phyloP scores from a whole-genome alignment of 2,888 invertebrate genomes.

The Crioceris asparagi region DNA sequence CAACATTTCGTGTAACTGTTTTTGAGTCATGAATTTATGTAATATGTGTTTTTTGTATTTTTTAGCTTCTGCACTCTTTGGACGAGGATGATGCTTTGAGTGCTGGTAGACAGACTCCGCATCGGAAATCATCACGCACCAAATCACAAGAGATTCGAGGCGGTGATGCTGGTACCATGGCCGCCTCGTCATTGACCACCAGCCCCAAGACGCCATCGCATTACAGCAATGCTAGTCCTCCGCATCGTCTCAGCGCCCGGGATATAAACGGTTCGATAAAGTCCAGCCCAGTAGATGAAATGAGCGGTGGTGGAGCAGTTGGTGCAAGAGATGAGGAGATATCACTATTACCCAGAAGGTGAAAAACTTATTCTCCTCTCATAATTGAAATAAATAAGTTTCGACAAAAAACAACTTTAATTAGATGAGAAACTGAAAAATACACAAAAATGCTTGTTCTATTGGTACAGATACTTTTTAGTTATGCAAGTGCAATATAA shows the following conservation, averaged over 20 bases:
- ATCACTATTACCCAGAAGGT: no score
- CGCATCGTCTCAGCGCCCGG: conserved; percentile 23
- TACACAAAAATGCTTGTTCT: no score
- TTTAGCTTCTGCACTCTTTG: conserved; percentile 61
- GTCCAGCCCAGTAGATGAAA: conserved; percentile 25
- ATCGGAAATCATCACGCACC: conserved; percentile 26
- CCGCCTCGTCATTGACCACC: conserved; percentile 13
- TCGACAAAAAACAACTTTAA: no score
- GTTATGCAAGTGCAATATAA: no score
- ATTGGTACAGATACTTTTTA: no score
- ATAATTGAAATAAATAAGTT: no score
- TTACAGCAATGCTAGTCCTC: conserved; percentile 28
- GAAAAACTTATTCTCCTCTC: no score
- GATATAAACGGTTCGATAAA: conserved; percentile 33
- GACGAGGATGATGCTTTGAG: conserved; percentile 64
- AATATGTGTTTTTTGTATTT: neutral
- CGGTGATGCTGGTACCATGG: neutral
- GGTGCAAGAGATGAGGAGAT: no score
- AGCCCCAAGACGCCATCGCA: conserved; percentile 29
- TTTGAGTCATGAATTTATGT: no score
- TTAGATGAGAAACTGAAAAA: no score
- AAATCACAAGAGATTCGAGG: conserved; percentile 14
- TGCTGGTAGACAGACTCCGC: conserved; percentile 32
- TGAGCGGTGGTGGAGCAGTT: no score
- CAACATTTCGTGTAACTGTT: no score